Evolutionary conservation across 2,888 invertebrate genomes (phyloP).

Genomic region (Orthosia incerta): DNA sequence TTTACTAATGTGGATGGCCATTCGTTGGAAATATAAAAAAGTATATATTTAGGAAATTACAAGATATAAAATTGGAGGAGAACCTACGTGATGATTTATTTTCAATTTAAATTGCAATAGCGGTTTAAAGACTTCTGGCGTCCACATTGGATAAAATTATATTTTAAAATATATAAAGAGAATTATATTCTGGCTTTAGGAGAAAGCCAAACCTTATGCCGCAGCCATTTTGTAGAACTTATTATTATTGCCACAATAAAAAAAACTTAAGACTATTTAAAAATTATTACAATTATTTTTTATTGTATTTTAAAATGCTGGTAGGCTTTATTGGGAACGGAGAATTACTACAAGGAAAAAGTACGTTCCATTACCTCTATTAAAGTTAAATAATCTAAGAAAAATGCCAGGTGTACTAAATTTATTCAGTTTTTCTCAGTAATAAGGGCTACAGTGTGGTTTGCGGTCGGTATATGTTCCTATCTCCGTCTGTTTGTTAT

Average conservation of each 20-base stretch:
- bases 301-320: not conserved
- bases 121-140: slow-evolving; percentile 63
- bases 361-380: not conserved
- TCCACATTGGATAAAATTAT: slow-evolving; percentile 83
- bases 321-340: not conserved
- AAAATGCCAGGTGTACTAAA: not conserved
- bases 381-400: not conserved
- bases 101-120: slow-evolving; percentile 62
- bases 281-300: not conserved
- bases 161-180: slow-evolving; percentile 83
- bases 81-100: slow-evolving; percentile 51
- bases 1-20: slow-evolving; percentile 82
- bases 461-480: slow-evolving; percentile 89
- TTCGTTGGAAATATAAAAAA: slow-evolving; percentile 65
- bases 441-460: slow-evolving; percentile 72
- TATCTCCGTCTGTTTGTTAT: slow-evolving; percentile 89
- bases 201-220: slow-evolving; percentile 85
- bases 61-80: slow-evolving; percentile 54
- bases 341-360: slow-evolving; percentile 22
- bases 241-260: slow-evolving; percentile 17
- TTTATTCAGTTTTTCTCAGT: slow-evolving; percentile 23
- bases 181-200: slow-evolving; percentile 89
- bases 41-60: slow-evolving; percentile 60
- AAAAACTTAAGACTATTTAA: not conserved
- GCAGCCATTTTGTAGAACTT: slow-evolving; percentile 73